These are phyloP conservation scores for Malthinus flaveolus DNA, from an alignment of 2,888 invertebrate genomes.

Conservation along the genomic window DNA sequence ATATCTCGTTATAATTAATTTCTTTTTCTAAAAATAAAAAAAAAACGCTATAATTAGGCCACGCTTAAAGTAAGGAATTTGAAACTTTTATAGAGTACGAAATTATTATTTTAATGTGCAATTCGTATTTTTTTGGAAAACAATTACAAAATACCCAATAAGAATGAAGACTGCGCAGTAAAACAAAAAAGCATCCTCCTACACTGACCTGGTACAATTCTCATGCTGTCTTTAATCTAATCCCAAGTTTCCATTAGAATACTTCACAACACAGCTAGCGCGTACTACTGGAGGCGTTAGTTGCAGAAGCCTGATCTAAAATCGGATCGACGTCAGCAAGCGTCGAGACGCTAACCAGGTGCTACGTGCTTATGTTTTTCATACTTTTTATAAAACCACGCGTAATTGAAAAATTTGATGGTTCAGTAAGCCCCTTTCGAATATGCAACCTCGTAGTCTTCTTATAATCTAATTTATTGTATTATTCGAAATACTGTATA, in stretches of 20 bases:
- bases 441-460: background rate
- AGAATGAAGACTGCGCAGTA: slow-evolving; percentile 22
- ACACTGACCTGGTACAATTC: slow-evolving; percentile 44
- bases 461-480: too few relatives aligned
- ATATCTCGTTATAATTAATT: slow-evolving; percentile 3
- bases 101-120: too few relatives aligned
- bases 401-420: background rate
- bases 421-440: background rate
- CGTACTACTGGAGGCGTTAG: slow-evolving; percentile 35
- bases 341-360: slow-evolving; percentile 34
- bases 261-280: slow-evolving; percentile 37
- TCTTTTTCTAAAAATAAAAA: slow-evolving; percentile 17
- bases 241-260: slow-evolving; percentile 39
- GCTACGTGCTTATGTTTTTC: background rate
- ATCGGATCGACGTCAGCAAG: slow-evolving; percentile 39
- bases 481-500: too few relatives aligned
- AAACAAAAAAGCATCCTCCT: slow-evolving; percentile 14
- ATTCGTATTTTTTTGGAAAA: slow-evolving; percentile 4
- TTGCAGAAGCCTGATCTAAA: slow-evolving; percentile 37
- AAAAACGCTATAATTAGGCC: slow-evolving; percentile 12
- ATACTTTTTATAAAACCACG: background rate
- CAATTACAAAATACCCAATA: slow-evolving; percentile 18
- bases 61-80: background rate
- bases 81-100: too few relatives aligned
- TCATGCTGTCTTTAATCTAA: slow-evolving; percentile 38